A percentile compares a stretch with the other conserved stretches of the same genome.
Evolutionary conservation across 2,888 invertebrate species (phyloP).

Genomic region (Myathropa florea): DNA sequence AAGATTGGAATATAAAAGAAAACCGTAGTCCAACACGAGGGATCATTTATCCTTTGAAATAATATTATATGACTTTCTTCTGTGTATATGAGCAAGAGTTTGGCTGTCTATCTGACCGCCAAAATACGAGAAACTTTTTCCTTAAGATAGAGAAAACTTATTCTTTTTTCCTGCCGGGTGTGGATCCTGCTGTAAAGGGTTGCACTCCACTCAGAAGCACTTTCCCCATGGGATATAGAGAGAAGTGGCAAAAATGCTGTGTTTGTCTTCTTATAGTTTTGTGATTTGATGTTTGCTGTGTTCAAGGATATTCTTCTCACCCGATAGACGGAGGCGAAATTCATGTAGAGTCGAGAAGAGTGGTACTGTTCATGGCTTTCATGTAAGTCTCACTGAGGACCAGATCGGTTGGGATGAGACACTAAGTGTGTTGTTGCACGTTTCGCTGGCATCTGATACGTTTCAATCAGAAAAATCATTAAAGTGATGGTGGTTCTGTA

Average conservation of each 20-base stretch:
- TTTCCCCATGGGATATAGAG: conserved; percentile 15
- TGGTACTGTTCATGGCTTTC: neutral
- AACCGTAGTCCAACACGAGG: conserved; percentile 41
- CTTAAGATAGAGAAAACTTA: conserved; percentile 42
- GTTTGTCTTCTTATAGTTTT: conserved; percentile 40
- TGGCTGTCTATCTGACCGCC: conserved; percentile 13
- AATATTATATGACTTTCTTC: conserved; percentile 40
- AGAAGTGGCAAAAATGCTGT: conserved; percentile 35
- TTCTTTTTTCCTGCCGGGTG: conserved; percentile 21
- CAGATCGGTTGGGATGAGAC: neutral
- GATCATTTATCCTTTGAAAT: conserved; percentile 58
- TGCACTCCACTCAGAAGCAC: neutral
- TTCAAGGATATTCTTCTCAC: conserved; percentile 31
- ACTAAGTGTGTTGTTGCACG: conserved; percentile 50
- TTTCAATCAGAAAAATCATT: conserved; percentile 63
- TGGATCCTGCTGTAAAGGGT: conserved; percentile 42
- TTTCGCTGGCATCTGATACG: conserved; percentile 53
- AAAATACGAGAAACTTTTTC: conserved; percentile 37
- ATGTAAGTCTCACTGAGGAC: neutral
- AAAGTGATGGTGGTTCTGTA: conserved; percentile 32
- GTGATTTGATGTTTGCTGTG: conserved; percentile 52
- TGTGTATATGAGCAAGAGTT: neutral
- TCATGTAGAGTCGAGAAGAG: neutral
- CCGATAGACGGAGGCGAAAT: conserved; percentile 29
- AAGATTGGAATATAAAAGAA: conserved; percentile 56